These are phyloP conservation scores for Heliconius sara DNA, from an alignment of 2,888 invertebrate species.

Conservation along the genomic window DNA sequence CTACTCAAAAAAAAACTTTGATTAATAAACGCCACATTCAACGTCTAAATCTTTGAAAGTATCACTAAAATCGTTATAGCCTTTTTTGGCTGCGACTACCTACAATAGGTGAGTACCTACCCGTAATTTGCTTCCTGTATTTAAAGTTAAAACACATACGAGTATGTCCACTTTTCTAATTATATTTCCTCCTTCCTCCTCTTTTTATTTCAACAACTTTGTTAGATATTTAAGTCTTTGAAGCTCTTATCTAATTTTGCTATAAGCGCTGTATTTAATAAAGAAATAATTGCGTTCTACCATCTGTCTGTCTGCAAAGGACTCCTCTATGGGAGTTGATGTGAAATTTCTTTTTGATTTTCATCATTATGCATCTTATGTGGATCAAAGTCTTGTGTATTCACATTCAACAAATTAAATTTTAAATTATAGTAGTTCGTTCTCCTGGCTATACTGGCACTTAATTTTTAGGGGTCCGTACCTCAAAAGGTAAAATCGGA, in stretches of 20 bases:
- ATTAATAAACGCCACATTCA: not conserved
- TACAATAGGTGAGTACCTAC: not conserved
- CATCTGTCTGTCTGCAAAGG: conserved; percentile 4
- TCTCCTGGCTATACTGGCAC: not conserved
- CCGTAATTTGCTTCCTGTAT: conserved; percentile 43
- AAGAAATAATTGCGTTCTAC: not conserved
- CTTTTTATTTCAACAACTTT: conserved; percentile 21
- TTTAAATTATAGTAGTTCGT: not conserved
- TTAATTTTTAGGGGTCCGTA: not conserved
- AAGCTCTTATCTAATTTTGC: conserved; percentile 16
- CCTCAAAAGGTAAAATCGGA: too few species aligned
- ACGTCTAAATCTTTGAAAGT: not conserved
- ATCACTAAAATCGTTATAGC: conserved; percentile 1
- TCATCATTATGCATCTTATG: not conserved
- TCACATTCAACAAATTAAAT: not conserved
- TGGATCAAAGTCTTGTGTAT: not conserved
- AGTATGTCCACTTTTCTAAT: conserved; percentile 24
- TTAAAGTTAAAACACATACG: conserved; percentile 30
- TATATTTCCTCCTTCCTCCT: conserved; percentile 18
- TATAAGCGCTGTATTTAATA: conserved; percentile 13
- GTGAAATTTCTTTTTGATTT: not conserved
- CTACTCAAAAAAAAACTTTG: not conserved
- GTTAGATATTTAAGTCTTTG: conserved; percentile 17
- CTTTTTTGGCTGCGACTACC: not conserved
- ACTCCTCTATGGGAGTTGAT: not conserved